Evolutionary conservation across 2,888 invertebrate species (phyloP), one percentile per base, ranked within the genome.

Genomic region (Prosapia bicincta): DNA sequence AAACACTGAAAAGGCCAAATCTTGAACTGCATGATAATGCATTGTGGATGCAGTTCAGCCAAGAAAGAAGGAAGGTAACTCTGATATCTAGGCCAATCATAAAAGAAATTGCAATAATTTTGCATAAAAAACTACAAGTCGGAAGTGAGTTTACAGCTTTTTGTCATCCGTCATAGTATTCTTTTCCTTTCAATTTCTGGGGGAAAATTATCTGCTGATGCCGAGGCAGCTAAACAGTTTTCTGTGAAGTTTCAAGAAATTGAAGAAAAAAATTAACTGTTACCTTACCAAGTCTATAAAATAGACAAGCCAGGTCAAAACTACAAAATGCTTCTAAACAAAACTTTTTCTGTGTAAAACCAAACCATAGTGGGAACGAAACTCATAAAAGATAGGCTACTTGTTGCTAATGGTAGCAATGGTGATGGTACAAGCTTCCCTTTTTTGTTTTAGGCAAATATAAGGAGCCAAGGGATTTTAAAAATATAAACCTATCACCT

Each of bases 151-250:
- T 78, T 66, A 69, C 32, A 23, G 54, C 66, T 76, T 54, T 76
- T 69, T 72, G 74, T 72, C 71, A 77, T 54, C 66, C 32, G 72
- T 38, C 73, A 74, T 69, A 66, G 74, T 30, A 74, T 78, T 43
- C 67, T 72, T 30, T 75, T 71, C 26, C 54, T 73, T 71, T 26
- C 26, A 28, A 73, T 73, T 71, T 72, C 38, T 38, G 78, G 75
- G 66, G 77, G 77, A 75, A 77, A 75, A 72, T 30, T 77, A 71
- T n/a, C n/a, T n/a, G n/a, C n/a, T n/a, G n/a, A n/a, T n/a, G n/a
- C n/a, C n/a, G n/a, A n/a, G n/a, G n/a, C n/a, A n/a, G n/a, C n/a
- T n/a, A n/a, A n/a, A n/a, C n/a, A n/a, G n/a, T n/a, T n/a, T n/a
- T n/a, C n/a, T n/a, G n/a, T n/a, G n/a, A n/a, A n/a, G n/a, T n/a